phyloP scores from a whole-genome alignment of 64 coral and sea anemone genomes.

The Acropora yongei region DNA sequence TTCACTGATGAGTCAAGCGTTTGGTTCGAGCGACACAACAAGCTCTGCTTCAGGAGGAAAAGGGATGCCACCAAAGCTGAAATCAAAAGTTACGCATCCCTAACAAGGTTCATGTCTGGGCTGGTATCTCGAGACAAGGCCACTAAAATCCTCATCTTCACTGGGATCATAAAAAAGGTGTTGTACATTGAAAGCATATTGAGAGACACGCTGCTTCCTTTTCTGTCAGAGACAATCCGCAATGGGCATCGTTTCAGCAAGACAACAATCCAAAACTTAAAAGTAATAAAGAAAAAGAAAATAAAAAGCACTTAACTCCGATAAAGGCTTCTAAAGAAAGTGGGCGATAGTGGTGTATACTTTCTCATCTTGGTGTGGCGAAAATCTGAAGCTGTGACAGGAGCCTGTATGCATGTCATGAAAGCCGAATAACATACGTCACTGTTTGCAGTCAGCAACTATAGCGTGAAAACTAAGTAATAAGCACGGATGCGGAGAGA shows the following conservation, averaged over 20 bases:
- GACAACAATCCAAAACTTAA: slow-evolving; percentile 44
- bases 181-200: slow-evolving; percentile 36
- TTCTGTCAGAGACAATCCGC: not conserved
- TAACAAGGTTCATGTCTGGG: slow-evolving; percentile 34
- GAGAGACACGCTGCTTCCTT: slow-evolving; percentile 14
- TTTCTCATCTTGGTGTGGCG: too few species aligned
- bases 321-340: not conserved
- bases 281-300: slow-evolving; percentile 4
- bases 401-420: too few species aligned
- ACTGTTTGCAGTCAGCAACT: too few species aligned
- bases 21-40: not conserved
- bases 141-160: slow-evolving; percentile 19
- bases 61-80: slow-evolving; percentile 6
- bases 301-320: too few species aligned
- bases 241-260: slow-evolving; percentile 33
- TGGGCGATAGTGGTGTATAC: not conserved
- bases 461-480: too few species aligned
- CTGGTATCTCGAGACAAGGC: slow-evolving; percentile 18
- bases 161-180: slow-evolving; percentile 28
- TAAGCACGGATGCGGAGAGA: too few species aligned
- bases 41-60: not conserved
- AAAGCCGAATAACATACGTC: too few species aligned
- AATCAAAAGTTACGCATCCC: slow-evolving; percentile 39
- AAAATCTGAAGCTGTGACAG: too few species aligned
- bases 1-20: slow-evolving; percentile 49